Evolutionary conservation across 2,888 invertebrate species (phyloP), one percentile per base, ranked within the genome.

Genomic region (Lasioglossum vierecki): DNA sequence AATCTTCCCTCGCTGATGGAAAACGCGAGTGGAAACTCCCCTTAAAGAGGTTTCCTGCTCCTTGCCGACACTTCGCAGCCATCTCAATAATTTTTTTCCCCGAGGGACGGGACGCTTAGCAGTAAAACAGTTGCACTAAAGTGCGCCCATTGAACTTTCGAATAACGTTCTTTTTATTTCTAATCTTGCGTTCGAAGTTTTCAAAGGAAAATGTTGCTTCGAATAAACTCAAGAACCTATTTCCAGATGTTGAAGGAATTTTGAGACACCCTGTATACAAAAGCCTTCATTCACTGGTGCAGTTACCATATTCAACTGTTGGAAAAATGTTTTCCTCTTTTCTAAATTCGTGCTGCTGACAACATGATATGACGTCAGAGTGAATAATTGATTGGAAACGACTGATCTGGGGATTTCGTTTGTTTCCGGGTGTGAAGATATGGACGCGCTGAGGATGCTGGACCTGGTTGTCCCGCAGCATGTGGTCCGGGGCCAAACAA

Each of bases 401-500:
- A 68, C 18, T 68, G 11, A 68, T 22, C 18, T 9, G 68, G 39
- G 4, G 39, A 5, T 68, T 66, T 68, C n/a, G 35, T 68, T 57
- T 39, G 35, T 18, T 60, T 44, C 26, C 5, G 18, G 11, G 70
- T 18, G 22, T 1, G 35, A 89, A 91, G 91, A 85, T 68, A 85
- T 82, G 83, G 41, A 77, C 22, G 91, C 90, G 46, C 95, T 98
- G 92, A 96, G 97, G 91, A 96, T 98, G 94, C 96, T 97, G 89
- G 98, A 98, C 94, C 96, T 98, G 82, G 96, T 97, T 91, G 97
- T 98, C 93, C 98, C 98, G 30, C 97, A 97, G 88, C 98, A 98
- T 95, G 97, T 98, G 90, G 97, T 98, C 84, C 96, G 97, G 87
- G 97, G 97, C 91, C 97, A 97, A 93, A 97, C 97, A 91, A 97